Percentiles rank a stretch among this genome's conserved stretches.
phyloP scores from a whole-genome alignment of 2,888 invertebrate species.

The Drosophila neonasuta region DNA sequence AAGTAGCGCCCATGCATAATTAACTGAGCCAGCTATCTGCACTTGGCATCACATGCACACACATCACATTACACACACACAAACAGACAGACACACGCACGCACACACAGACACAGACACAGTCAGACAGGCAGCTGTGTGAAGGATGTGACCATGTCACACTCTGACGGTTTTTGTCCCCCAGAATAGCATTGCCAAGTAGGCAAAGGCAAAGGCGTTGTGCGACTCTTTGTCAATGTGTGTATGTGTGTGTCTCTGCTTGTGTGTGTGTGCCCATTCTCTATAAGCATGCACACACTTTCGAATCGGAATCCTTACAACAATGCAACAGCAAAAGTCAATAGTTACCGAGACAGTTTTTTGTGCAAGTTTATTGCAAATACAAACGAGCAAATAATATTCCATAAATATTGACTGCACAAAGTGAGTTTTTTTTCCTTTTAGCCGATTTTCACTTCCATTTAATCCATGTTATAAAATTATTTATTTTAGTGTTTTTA shows the following conservation, averaged over 20 bases:
- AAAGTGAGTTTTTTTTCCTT: no score
- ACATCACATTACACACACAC: conserved; percentile 42
- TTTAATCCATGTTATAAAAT: neutral
- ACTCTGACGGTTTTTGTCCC: conserved; percentile 69
- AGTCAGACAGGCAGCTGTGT: conserved; percentile 39
- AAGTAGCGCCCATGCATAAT: conserved; percentile 68
- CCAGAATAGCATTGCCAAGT: conserved; percentile 53
- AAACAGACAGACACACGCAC: conserved; percentile 6
- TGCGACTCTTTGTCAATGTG: conserved; percentile 24
- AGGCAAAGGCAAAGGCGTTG: conserved; percentile 1
- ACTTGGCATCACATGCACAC: conserved; percentile 51
- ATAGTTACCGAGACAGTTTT: conserved; percentile 2
- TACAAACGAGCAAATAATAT: no score
- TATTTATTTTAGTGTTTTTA: neutral
- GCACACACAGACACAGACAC: conserved; percentile 23
- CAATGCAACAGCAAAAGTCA: conserved; percentile 8
- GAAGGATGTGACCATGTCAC: conserved; percentile 77
- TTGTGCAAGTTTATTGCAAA: neutral
- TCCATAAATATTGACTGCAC: no score
- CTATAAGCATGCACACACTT: conserved; percentile 36
- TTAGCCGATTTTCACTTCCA: no score
- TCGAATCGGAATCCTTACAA: conserved; percentile 7
- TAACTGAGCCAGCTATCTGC: conserved; percentile 61
- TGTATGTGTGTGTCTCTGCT: conserved; percentile 29
- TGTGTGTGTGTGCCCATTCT: conserved; percentile 41